These are phyloP conservation scores for Hemaris fuciformis DNA, from an alignment of 2,888 invertebrate genomes.

Conservation along the genomic window DNA sequence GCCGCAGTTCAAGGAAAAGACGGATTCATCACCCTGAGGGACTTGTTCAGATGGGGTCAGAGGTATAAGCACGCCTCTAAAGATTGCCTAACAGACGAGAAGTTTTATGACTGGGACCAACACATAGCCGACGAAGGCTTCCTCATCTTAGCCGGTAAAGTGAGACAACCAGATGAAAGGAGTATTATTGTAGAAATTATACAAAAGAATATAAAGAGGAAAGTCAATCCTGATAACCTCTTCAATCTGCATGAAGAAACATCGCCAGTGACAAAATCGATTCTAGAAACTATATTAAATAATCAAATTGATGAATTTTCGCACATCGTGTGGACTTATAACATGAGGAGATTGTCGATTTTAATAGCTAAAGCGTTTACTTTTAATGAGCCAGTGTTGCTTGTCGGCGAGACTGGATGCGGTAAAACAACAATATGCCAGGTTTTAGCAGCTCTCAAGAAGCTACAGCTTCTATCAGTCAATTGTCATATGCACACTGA, in stretches of 20 bases:
- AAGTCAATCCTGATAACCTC: conserved; percentile 85
- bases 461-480: conserved; percentile 87
- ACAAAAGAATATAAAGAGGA: conserved; percentile 89
- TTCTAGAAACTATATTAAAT: conserved; percentile 85
- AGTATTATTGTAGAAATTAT: conserved; percentile 90
- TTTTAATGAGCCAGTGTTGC: conserved; percentile 95
- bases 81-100: conserved; percentile 76
- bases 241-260: conserved; percentile 86
- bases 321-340: conserved; percentile 97
- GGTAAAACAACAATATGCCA: conserved; percentile 99
- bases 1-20: conserved; percentile 96
- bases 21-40: conserved; percentile 95
- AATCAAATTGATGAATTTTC: conserved; percentile 81
- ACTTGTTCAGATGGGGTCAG: conserved; percentile 98
- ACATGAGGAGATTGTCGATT: conserved; percentile 91
- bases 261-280: conserved; percentile 88
- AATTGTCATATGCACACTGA: conserved; percentile 99
- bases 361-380: conserved; percentile 91
- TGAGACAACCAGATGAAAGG: conserved; percentile 91
- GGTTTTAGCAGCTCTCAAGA: conserved; percentile 87
- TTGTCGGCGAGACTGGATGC: conserved; percentile 99
- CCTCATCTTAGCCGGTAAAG: conserved; percentile 95
- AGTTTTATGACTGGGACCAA: conserved; percentile 97
- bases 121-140: conserved; percentile 98
- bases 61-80: conserved; percentile 89